Conservation (phyloP, 2,113 vertebrate species). For the Microcebus lehilahytsara region DNA sequence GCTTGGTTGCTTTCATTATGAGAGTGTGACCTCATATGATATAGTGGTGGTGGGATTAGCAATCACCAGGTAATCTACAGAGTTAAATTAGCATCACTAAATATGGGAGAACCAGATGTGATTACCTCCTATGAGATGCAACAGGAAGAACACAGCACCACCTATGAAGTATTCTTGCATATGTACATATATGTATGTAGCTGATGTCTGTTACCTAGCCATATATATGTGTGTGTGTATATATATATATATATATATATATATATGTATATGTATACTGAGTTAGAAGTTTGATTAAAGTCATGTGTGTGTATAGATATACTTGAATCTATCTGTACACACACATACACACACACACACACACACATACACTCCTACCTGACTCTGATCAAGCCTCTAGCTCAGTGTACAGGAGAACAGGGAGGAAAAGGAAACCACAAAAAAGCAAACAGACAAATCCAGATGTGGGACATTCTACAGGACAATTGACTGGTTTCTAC, state of each 20-base stretch:
- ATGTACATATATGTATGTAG: neutral
- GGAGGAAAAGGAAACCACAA: neutral
- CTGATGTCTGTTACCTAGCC: neutral
- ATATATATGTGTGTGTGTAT: neutral
- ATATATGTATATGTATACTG: too few species aligned
- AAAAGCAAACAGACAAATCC: neutral
- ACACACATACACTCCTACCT: neutral
- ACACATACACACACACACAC: neutral
- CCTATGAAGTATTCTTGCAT: neutral
- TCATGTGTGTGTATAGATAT: neutral
- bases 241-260: too few species aligned
- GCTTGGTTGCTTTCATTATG: neutral
- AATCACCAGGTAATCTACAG: neutral
- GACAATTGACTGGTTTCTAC: neutral
- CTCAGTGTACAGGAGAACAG: neutral
- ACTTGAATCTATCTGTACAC: neutral
- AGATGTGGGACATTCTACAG: neutral
- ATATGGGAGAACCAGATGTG: neutral
- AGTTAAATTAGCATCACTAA: neutral
- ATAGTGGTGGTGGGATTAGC: accelerated
- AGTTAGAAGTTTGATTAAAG: neutral
- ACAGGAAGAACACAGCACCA: neutral
- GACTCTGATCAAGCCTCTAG: neutral
- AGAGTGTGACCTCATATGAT: neutral
- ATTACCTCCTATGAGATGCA: too few species aligned